Evolutionary conservation across 2,888 invertebrate genomes (phyloP).

Genomic region (Drosophila anomalata): DNA sequence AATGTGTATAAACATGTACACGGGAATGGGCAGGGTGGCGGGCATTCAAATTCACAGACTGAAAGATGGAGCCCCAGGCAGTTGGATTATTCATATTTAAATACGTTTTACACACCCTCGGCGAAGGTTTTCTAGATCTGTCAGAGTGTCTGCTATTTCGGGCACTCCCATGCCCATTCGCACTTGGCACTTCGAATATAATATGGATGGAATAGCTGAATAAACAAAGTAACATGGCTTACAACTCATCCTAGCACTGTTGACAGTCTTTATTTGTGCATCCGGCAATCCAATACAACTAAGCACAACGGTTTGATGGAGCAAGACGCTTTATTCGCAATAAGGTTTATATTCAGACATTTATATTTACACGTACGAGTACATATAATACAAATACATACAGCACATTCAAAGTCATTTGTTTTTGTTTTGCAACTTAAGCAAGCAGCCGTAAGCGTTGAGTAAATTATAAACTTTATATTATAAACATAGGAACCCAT

Average conservation of each 20-base stretch:
- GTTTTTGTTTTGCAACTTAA: conserved; percentile 33
- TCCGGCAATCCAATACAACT: conserved; percentile 23
- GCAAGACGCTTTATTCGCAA: conserved; percentile 72
- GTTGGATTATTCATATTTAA: conserved; percentile 70
- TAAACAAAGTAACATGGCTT: conserved; percentile 14
- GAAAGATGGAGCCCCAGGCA: conserved; percentile 47
- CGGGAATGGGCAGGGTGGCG: conserved; percentile 7
- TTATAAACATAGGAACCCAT: conserved; percentile 16
- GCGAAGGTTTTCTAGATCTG: conserved; percentile 20
- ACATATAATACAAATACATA: conserved; percentile 7
- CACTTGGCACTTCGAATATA: conserved; percentile 26
- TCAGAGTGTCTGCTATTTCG: conserved; percentile 13
- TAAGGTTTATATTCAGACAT: conserved; percentile 46
- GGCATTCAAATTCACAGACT: conserved; percentile 35
- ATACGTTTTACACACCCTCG: conserved; percentile 28
- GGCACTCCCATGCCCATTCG: not conserved
- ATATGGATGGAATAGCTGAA: conserved; percentile 45
- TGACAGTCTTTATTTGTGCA: conserved; percentile 28
- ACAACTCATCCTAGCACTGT: conserved; percentile 8
- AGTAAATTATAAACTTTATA: conserved; percentile 26
- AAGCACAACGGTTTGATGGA: conserved; percentile 32
- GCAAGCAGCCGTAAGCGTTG: conserved; percentile 31
- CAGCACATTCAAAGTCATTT: conserved; percentile 24
- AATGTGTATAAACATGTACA: conserved; percentile 1
- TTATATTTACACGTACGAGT: conserved; percentile 42